Percentiles rank a stretch among this genome's conserved stretches.
These are phyloP conservation scores for Thermophis baileyi DNA, from an alignment of 2,113 vertebrate species.

Conservation along the genomic window DNA sequence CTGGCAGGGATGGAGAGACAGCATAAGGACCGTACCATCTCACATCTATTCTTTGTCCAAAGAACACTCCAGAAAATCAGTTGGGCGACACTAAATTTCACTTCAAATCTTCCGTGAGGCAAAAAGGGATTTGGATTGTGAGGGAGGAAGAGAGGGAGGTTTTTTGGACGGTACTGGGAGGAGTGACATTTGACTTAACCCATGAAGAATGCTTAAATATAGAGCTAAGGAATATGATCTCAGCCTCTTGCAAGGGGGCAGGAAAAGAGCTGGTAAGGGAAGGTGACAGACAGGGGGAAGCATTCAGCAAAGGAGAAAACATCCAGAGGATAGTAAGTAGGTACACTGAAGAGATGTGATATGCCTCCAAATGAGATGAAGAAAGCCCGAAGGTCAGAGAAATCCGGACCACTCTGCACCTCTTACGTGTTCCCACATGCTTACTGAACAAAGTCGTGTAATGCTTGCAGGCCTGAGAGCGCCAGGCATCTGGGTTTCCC, in stretches of 20 bases:
- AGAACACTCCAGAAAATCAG: not conserved
- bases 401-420: not conserved
- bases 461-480: not conserved
- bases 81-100: not conserved
- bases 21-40: not conserved
- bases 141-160: not conserved
- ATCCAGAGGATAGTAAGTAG: not conserved
- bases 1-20: not conserved
- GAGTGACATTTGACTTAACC: not conserved
- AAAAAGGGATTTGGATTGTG: conserved; percentile 7
- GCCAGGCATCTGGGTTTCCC: not conserved
- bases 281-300: not conserved
- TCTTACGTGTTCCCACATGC: not conserved
- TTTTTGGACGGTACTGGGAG: not conserved
- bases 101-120: not conserved
- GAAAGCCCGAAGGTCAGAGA: not conserved
- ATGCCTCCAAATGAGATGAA: not conserved
- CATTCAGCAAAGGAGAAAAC: not conserved
- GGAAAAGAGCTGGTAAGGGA: not conserved
- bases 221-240: conserved; percentile 4
- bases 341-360: not conserved
- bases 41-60: not conserved
- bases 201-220: conserved; percentile 24
- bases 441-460: not conserved
- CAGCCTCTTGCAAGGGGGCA: not conserved